Percentiles rank a stretch among this genome's conserved stretches.
Conservation (phyloP, 2,113 vertebrate genomes). For the Dipodomys merriami region DNA sequence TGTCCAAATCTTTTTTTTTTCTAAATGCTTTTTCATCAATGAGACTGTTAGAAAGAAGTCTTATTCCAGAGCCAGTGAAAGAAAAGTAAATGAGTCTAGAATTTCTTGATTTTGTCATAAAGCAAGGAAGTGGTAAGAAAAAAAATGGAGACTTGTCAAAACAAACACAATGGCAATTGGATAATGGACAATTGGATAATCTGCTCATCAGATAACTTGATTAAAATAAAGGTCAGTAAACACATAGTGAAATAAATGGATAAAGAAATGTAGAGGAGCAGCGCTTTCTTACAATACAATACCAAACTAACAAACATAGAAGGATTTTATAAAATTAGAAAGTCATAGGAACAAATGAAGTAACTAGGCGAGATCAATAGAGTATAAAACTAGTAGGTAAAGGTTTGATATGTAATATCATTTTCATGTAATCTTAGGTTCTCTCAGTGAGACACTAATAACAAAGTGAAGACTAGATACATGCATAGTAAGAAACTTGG, state of each 20-base stretch:
- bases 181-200: neutral
- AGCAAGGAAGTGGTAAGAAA: neutral
- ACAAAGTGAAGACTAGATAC: neutral
- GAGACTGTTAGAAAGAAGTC: neutral
- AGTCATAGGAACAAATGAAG: too few species aligned
- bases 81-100: neutral
- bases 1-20: neutral
- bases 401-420: neutral
- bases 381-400: too few species aligned
- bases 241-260: too few species aligned
- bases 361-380: too few species aligned
- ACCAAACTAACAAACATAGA: too few species aligned
- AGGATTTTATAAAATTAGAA: too few species aligned
- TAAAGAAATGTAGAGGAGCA: too few species aligned
- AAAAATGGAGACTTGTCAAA: neutral
- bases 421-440: neutral
- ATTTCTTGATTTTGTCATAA: slow-evolving; percentile 40
- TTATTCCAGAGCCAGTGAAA: neutral
- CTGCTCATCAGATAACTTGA: neutral
- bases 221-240: too few species aligned
- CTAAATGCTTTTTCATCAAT: neutral
- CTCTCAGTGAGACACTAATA: neutral
- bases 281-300: too few species aligned
- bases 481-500: slow-evolving; percentile 16
- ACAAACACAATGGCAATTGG: neutral